Evolutionary conservation across 2,113 vertebrate species (phyloP).

Genomic region (Charadrius vociferus): DNA sequence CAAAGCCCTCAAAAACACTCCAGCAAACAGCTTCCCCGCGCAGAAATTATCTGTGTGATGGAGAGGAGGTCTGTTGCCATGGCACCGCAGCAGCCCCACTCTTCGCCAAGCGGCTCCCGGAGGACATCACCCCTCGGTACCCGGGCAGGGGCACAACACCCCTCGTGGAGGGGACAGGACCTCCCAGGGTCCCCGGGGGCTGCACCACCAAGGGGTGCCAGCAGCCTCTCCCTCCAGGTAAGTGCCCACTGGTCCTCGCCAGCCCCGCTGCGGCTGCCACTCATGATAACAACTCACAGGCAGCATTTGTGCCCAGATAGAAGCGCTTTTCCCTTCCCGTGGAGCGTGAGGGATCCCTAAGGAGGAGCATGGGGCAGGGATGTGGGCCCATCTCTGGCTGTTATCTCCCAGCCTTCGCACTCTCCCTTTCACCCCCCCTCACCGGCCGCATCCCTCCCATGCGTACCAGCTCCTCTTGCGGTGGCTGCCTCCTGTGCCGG

Average conservation of each 20-base stretch:
- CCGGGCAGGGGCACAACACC: not conserved
- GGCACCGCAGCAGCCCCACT: not conserved
- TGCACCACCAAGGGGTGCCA: not conserved
- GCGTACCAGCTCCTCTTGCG: not conserved
- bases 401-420: not conserved
- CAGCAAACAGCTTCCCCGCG: not conserved
- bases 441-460: not conserved
- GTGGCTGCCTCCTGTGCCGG: not conserved
- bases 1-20: not conserved
- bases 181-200: not conserved
- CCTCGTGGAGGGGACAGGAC: accelerated
- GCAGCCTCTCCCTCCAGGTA: not conserved
- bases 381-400: not conserved
- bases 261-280: accelerated
- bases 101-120: accelerated
- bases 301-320: not conserved
- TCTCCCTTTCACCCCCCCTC: accelerated
- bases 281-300: accelerated
- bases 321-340: accelerated
- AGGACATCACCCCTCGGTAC: not conserved
- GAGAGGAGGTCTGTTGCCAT: conserved; percentile 16
- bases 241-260: accelerated
- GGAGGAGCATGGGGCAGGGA: not conserved
- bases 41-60: not conserved
- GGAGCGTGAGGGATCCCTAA: not conserved